Evolutionary conservation across 35 echinoderm and acorn worm genomes (phyloP), one percentile per base, ranked within the genome.

Genomic region (Ophiothrix spiculata): DNA sequence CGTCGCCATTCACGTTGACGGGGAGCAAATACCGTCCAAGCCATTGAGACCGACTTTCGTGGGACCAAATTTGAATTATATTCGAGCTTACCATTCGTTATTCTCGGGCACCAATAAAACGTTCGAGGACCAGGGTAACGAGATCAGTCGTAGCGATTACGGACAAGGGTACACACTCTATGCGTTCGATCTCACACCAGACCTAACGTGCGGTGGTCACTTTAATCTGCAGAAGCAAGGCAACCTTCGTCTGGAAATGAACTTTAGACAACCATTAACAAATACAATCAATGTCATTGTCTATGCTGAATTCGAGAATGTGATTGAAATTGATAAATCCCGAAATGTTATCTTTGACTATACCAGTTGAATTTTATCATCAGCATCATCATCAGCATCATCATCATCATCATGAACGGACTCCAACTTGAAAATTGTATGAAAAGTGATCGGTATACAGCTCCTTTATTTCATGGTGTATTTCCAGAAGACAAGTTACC

Each of bases 171-270:
- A 93, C 69, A 81, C 92, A 37, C 49, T 93, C 23, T 90, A 86
- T 77, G 87, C 92, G 0, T 93, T 93, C 78, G 92, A 90, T 45
- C 75, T 93, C 19, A 93, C 82, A 8, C 92, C 87, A 46, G 92
- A 93, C 45, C 40, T 90, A n/a, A 60, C 77, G 2, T 80, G 17
- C 4, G 78, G 92, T 34, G 87, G 82, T 39, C 83, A 84, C 54
- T 90, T 93, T 40, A 93, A 90, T 64, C 64, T 93, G 13, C 29
- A 38, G 0, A 93, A 88, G 60, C 81, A 89, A 1, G 92, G 92
- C 14, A 90, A 93, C 41, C 39, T 93, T n/a, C 92, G 92, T 21
- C 75, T 93, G 25, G 87, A 93, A 64, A 89, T 93, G 87, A 87
- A 89, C n/a, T 93, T 93, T 41, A 33, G 4, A 29, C 32, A 40